phyloP scores from a whole-genome alignment of 1,140 invertebrate genomes.

The Apis florea region DNA sequence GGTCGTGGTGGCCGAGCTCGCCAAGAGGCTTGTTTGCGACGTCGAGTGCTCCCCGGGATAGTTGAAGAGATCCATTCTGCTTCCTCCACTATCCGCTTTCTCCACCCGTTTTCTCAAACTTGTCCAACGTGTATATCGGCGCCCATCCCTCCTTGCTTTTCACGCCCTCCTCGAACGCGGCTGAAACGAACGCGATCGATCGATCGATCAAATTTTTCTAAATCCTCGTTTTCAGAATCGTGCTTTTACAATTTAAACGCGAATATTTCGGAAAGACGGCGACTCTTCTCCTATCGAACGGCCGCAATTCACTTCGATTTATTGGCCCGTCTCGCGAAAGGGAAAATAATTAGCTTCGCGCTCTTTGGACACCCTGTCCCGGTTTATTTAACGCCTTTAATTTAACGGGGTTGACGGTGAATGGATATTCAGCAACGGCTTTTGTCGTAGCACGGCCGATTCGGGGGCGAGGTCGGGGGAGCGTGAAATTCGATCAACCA shows the following conservation, averaged over 20 bases:
- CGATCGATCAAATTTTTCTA: too few species aligned
- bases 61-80: constrained; percentile 67
- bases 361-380: neutral
- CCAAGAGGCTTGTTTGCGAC: constrained; percentile 69
- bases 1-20: constrained; percentile 39
- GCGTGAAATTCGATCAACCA: constrained; percentile 58
- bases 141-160: too few species aligned
- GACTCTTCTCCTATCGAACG: too few species aligned
- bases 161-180: too few species aligned
- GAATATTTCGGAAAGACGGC: too few species aligned
- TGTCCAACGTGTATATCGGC: too few species aligned
- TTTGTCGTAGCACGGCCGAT: constrained; percentile 25
- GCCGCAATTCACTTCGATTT: too few species aligned
- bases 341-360: constrained; percentile 1
- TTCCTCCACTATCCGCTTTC: constrained; percentile 58
- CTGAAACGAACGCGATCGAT: too few species aligned
- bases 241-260: too few species aligned
- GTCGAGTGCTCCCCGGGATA: constrained; percentile 62
- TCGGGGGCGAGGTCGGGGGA: constrained; percentile 37
- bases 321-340: neutral
- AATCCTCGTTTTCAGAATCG: too few species aligned
- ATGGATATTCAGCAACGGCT: neutral
- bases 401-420: neutral
- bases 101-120: constrained; percentile 51
- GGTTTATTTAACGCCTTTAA: constrained; percentile 25